Base-by-base conservation (phyloP, 2,888 invertebrate genomes). In the Drosophila kuntzei region DNA sequence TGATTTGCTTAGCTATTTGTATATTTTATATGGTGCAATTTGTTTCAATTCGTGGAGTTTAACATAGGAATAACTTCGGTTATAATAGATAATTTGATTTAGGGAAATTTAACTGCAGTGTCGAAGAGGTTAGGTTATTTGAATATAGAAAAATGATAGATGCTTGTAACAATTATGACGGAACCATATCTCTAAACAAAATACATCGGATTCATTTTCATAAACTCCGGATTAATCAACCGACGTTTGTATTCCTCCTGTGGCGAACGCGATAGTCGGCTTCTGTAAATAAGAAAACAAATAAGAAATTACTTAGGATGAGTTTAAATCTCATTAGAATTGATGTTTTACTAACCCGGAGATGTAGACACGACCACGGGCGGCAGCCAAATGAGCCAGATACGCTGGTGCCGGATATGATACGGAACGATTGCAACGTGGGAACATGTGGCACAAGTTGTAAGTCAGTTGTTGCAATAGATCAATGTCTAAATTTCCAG, bases 371-470 rank as follows among this genome's bases (percentile, higher is more conserved):
- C 90, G 89, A 1, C 93, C 97, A 14, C 97, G 93, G 54, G 95
- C 95, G 11, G 97, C 97, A n/a, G 96, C 97, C 53, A 97, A 94
- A 92, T 97, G 97, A 12, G 97, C 97, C 91, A 97, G 96, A 92
- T 97, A 97, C 0, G 97, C 97, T 1, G 97, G 97, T 2, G 97
- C 96, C 5, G 97, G 97, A 92, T 97, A 97, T 12, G 96, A 97
- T 0, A 97, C 97, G 37, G 97, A 93, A 83, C 97, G 93, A 73
- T 95, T 95, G 90, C 98, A 98, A 5, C 98, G 94, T 1, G 96
- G 94, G 92, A 96, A 98, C 93, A 97, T 92, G 90, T 98, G 97
- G 88, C 98, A 98, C 49, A 98, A 92, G 89, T 96, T 95, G 92
- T 95, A 97, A 0, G 97, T 95, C 68, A 98, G 90, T 76, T 95